Percentiles rank a stretch among this genome's conserved stretches.
These are phyloP conservation scores for Sisyra terminalis DNA, from an alignment of 2,888 invertebrate species.

Conservation along the genomic window DNA sequence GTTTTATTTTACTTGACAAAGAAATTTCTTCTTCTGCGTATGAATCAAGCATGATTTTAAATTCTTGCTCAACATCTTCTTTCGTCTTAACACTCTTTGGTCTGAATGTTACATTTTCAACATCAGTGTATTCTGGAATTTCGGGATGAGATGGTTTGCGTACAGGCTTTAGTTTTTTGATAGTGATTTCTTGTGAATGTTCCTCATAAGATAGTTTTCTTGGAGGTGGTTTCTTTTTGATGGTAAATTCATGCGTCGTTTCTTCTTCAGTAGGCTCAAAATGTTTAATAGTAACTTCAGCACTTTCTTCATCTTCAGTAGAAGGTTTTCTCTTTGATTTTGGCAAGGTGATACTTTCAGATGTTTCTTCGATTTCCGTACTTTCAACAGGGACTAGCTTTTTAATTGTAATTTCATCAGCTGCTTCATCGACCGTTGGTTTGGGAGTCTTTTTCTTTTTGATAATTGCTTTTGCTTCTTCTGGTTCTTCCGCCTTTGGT, in stretches of 20 bases:
- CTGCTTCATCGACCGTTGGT: slow-evolving; percentile 15
- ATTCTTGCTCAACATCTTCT: slow-evolving; percentile 81
- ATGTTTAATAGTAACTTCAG: slow-evolving; percentile 15
- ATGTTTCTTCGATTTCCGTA: slow-evolving; percentile 11
- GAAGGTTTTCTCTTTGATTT: slow-evolving; percentile 18
- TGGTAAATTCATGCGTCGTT: slow-evolving; percentile 31
- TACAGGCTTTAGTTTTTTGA: slow-evolving; percentile 54
- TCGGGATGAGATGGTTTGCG: slow-evolving; percentile 45
- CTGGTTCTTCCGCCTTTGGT: slow-evolving; percentile 10
- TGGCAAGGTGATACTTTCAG: slow-evolving; percentile 20
- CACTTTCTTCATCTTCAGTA: slow-evolving; percentile 20
- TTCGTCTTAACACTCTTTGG: slow-evolving; percentile 60
- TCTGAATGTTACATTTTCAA: slow-evolving; percentile 65
- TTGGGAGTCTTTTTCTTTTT: slow-evolving; percentile 14
- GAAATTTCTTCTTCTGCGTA: slow-evolving; percentile 81
- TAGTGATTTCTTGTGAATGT: slow-evolving; percentile 47
- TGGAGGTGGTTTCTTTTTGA: slow-evolving; percentile 32
- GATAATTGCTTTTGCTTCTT: slow-evolving; percentile 11
- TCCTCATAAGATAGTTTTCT: slow-evolving; percentile 35
- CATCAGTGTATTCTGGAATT: slow-evolving; percentile 54
- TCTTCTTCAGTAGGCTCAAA: slow-evolving; percentile 17
- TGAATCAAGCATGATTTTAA: slow-evolving; percentile 68
- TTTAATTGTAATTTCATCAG: slow-evolving; percentile 19
- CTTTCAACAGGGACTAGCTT: slow-evolving; percentile 15
- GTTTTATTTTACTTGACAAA: slow-evolving; percentile 66